Base-by-base conservation (phyloP, 2,888 invertebrate genomes). In the Myathropa florea region DNA sequence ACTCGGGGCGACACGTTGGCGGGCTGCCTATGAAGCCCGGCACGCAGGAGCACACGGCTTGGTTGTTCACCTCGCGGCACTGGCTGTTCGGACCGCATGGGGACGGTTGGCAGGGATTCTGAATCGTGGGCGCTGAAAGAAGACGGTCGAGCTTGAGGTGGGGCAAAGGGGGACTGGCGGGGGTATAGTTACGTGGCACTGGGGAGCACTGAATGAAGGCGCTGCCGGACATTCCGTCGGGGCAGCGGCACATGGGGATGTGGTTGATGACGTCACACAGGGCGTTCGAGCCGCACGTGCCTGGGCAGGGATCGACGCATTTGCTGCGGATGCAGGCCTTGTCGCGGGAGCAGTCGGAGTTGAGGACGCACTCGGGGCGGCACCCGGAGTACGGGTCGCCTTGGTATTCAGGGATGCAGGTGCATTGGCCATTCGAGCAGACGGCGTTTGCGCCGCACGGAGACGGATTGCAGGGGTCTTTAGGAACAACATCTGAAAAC, bases 31-130 rank as follows among this genome's bases (percentile, higher is more conserved):
- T 93, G 89, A 95, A 96, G 80, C 94, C 94, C 7, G 93, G 92
- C 73, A 95, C 91, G 90, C 96, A 96, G 1, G 95, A 95, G 90
- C 96, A 96, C 6, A 96, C 95, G 1, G 96, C 95, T 91, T 96
- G 96, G 67, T 94, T 94, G 90, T 96, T 96, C 2, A 94, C 92
- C 88, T 94, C 94, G 88, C 95, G 94, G 90, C 97, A 97, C 90
- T 96, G 96, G 89, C 96, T 96, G 90, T 96, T 96, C 12, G 96
- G 95, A 23, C 96, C 96, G 89, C 96, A 96, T 0, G 96, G 96
- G 61, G 95, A 94, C 60, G 95, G 94, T 82, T 93, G 93, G 87
- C 94, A 94, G 39, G 95, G 94, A 83, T 94, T 93, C 85, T 90
- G 83, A 53, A 92, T 91, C 55, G 90, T 89, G 30, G 93, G 93